Evolutionary conservation across 2,888 invertebrate species (phyloP).

Genomic region (Aspidiotus destructor): DNA sequence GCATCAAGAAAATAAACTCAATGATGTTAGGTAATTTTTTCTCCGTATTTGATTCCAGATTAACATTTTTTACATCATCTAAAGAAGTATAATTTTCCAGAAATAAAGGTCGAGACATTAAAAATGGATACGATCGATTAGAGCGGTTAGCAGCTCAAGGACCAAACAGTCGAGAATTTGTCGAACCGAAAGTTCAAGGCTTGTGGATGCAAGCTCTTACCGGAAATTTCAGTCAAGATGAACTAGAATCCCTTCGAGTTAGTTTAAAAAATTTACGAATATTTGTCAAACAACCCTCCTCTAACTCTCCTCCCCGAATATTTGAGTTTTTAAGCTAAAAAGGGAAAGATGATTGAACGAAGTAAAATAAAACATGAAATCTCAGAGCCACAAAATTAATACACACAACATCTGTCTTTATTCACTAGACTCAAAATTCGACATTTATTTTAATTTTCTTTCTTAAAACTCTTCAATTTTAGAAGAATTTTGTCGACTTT

Average conservation of each 20-base stretch:
- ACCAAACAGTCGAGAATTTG: slow-evolving; percentile 73
- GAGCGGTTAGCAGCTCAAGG: slow-evolving; percentile 64
- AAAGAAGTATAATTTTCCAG: slow-evolving; percentile 41
- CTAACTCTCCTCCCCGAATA: too few relatives aligned
- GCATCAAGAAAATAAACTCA: slow-evolving; percentile 10
- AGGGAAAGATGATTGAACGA: too few relatives aligned
- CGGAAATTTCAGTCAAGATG: slow-evolving; percentile 69
- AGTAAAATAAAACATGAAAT: too few relatives aligned
- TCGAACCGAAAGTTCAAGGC: slow-evolving; percentile 81
- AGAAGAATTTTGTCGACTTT: too few relatives aligned
- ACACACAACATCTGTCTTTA: too few relatives aligned
- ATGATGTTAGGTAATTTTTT: slow-evolving; percentile 14
- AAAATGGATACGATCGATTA: slow-evolving; percentile 67
- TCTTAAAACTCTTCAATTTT: too few relatives aligned
- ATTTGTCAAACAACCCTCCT: too few relatives aligned
- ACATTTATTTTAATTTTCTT: too few relatives aligned
- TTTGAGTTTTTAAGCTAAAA: too few relatives aligned
- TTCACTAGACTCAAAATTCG: too few relatives aligned
- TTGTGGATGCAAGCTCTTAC: slow-evolving; percentile 74
- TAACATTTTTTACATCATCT: neutral
- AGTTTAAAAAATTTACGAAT: too few relatives aligned
- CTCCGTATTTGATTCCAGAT: neutral
- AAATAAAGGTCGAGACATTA: slow-evolving; percentile 62
- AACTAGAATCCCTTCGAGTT: slow-evolving; percentile 73
- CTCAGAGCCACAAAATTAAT: too few relatives aligned